Evolutionary conservation across 2,797 vertebrate species (phyloP), one percentile per base, ranked within the genome.

Genomic region (Gymnothorax javanicus): DNA sequence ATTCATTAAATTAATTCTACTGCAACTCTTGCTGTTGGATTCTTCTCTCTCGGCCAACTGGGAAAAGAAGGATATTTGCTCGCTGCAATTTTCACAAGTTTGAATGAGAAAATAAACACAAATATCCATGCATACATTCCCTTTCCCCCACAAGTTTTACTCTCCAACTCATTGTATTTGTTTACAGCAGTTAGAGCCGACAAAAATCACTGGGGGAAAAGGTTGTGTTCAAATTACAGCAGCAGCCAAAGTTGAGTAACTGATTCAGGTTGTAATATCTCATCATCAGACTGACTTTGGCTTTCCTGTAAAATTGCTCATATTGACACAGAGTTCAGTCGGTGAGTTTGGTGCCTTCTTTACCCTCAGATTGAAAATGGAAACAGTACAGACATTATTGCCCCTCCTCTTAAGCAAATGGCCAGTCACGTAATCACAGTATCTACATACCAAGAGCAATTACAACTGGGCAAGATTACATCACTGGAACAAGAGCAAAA

Each of bases 1-100:
- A 90, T 91, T 90, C 60, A 88, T 93, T 91, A 89, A 87, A 58
- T 57, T 84, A 85, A 86, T 87, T 87, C 54, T 81, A 87, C 56
- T 84, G n/a, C 79, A 86, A 87, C 89, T 73, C 86, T 59, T 52
- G 54, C 27, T 85, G 86, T 69, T 82, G 87, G 58, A 85, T 54
- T 86, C 59, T 25, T 87, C 71, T 84, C 60, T 86, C 50, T 62
- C 85, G 50, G 9, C 87, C 87, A 57, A 67, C n/a, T n/a, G 13
- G 11, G 15, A 58, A 54, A 33, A 33, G 57, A 82, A 50, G 15
- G 64, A 77, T 59, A 60, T 54, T 12, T 23, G 57, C 27, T 67
- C 20, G 52, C 33, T 64, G 54, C 25, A 52, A 64, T 82, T 60
- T 77, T 77, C 69, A 77, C 7, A 85, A 60, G 54, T 7, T 7